Base-by-base conservation (phyloP, 2,888 invertebrate species). In the Phyto melanocephala region DNA sequence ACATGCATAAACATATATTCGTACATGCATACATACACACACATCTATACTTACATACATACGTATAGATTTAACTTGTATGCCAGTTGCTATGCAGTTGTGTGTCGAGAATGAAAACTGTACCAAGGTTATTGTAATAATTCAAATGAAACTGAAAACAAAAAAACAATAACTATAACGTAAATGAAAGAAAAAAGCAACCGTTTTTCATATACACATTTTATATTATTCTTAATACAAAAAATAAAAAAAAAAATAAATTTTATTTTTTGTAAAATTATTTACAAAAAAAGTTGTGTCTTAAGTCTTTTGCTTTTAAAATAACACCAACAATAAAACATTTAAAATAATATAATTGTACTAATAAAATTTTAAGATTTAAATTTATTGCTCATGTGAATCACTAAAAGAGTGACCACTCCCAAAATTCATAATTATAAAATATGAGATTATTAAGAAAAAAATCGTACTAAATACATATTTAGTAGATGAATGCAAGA, bases 41-140 rank as follows among this genome's bases (percentile, higher is more conserved):
- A 56, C 10, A 20, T 11, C 11, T 56, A 22, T 37, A 22, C 11
- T 45, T 42, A 45, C 5, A 56, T 42, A 40, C 40, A 33, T 35
- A 17, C 40, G 60, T 62, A 37, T 42, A 15, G 37, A 10, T 40
- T 52, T 45, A 35, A 15, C 20, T 47, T 20, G 11, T 20, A 10
- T 63, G 5, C 40, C 40, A 5, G 28, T 28, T 5, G 5, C 40
- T 52, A 15, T 70, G n/a, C n/a, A 11, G n/a, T n/a, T 17, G 45
- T 67, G 60, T 65, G 62, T 47, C 65, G 76, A 71, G 77, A 74
- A 77, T 42, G 67, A 79, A 84, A 84, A 83, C 83, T 81, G 77
- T 83, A 83, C 83, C 84, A 84, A 84, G 84, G 84, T 77, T 83
- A 81, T 37, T 52, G 83, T 76, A 81, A 80, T 79, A 83, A 84